Percentiles rank a stretch among this genome's conserved stretches.
Evolutionary conservation across 2,888 invertebrate species (phyloP).

Genomic region (Nineta flava): DNA sequence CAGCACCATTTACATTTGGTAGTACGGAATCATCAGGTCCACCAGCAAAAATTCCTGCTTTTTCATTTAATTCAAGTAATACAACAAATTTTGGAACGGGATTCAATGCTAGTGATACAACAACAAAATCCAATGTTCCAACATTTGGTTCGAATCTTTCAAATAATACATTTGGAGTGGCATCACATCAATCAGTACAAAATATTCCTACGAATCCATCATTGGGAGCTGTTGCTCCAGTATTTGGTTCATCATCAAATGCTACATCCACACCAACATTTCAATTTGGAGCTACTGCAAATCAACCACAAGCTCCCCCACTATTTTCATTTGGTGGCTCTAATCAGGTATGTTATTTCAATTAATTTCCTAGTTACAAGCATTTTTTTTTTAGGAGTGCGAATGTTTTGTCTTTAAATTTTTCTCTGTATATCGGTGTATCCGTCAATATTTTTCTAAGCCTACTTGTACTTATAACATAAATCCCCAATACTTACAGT

Average conservation of each 20-base stretch:
- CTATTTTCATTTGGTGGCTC: conserved; percentile 2
- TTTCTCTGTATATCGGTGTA: no score
- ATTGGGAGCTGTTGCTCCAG: not conserved
- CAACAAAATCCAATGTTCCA: not conserved
- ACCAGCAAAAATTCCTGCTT: conserved; percentile 15
- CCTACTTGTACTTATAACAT: no score
- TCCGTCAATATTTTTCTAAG: no score
- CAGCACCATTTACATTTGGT: not conserved
- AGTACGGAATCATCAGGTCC: not conserved
- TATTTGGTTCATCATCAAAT: not conserved
- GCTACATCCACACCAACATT: not conserved
- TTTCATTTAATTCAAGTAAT: conserved; percentile 19
- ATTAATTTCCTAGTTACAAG: not conserved
- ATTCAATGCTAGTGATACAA: not conserved
- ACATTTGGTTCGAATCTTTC: not conserved
- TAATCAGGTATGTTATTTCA: conserved; percentile 1
- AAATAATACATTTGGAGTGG: not conserved
- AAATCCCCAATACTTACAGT: no score
- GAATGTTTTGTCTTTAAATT: not conserved
- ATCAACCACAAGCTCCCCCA: conserved; percentile 8
- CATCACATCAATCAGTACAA: not conserved
- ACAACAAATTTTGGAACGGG: conserved; percentile 10
- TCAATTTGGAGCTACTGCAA: not conserved
- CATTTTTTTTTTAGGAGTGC: not conserved
- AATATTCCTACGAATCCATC: not conserved